These are phyloP conservation scores for Rhea pennata DNA, from an alignment of 2,113 vertebrate species.

Conservation along the genomic window DNA sequence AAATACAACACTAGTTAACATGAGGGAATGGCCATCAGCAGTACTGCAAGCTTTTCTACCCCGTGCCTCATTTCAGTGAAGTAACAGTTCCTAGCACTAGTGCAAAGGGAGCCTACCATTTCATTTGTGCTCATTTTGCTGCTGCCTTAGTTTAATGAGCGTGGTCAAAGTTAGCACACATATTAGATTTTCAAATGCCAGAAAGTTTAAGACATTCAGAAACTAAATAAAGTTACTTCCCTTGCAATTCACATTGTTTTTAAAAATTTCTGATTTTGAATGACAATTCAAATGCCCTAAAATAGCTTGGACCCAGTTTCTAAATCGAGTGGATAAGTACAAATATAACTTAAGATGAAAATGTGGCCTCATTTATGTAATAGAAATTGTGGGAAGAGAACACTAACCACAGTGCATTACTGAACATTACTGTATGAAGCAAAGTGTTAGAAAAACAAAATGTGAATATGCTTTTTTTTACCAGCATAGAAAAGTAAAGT, in stretches of 20 bases:
- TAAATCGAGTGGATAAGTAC: background rate
- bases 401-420: background rate
- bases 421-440: background rate
- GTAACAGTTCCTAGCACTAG: background rate
- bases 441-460: background rate
- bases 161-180: background rate
- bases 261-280: background rate
- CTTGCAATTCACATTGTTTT: background rate
- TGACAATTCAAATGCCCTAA: background rate
- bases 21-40: background rate
- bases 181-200: background rate
- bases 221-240: background rate
- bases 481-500: too few species aligned
- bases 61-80: background rate
- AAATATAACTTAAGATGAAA: background rate
- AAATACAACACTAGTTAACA: accelerated
- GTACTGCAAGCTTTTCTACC: background rate
- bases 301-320: background rate
- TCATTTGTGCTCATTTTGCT: background rate
- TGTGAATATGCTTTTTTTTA: background rate
- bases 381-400: background rate
- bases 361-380: background rate
- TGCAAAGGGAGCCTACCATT: background rate
- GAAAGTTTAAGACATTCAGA: background rate
- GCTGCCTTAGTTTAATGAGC: background rate